These are phyloP conservation scores for Otolemur crassicaudatus DNA, from an alignment of 2,797 vertebrate species.

Conservation along the genomic window DNA sequence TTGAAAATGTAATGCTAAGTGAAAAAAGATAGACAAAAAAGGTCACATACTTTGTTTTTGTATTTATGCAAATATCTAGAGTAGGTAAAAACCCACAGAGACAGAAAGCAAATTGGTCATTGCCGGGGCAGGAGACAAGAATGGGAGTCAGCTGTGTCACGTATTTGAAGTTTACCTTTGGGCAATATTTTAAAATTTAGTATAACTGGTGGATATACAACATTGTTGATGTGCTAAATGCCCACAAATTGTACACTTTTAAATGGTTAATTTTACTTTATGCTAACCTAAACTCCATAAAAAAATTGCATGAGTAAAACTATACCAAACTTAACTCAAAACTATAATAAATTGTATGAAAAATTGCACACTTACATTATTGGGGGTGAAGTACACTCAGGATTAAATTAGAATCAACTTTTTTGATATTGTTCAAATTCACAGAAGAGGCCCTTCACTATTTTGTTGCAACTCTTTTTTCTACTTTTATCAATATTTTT, in stretches of 20 bases:
- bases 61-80: not conserved
- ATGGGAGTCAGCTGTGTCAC: not conserved
- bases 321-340: not conserved
- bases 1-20: not conserved
- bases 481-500: not conserved
- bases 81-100: not conserved
- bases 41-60: not conserved
- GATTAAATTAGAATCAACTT: not conserved
- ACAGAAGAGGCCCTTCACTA: not conserved
- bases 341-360: not conserved
- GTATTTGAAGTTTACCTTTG: not conserved
- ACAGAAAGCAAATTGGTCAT: not conserved
- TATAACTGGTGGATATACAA: not conserved
- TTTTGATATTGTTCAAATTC: not conserved
- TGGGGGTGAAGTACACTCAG: not conserved
- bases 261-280: not conserved
- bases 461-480: not conserved
- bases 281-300: not conserved
- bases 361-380: not conserved
- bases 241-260: not conserved
- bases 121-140: not conserved
- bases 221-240: not conserved
- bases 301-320: not conserved
- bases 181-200: not conserved
- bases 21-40: not conserved